phyloP scores from a whole-genome alignment of 2,797 vertebrate genomes.

The Cirrhinus mrigala region DNA sequence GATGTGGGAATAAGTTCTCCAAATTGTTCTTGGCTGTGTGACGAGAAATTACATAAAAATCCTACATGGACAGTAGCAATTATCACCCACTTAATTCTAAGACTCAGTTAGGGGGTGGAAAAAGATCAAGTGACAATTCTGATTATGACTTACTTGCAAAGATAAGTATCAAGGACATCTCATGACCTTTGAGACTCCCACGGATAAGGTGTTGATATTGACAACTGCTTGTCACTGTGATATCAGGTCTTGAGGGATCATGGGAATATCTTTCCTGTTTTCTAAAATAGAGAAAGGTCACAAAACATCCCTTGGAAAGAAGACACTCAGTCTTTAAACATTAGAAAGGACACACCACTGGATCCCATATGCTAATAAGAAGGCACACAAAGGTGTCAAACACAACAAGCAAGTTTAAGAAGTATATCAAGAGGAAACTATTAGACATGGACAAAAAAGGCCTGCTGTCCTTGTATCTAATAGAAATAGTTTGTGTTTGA shows the following conservation, averaged over 20 bases:
- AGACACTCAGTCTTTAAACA: slow-evolving; percentile 7
- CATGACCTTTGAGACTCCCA: neutral
- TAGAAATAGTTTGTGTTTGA: slow-evolving; percentile 13
- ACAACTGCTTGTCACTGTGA: neutral
- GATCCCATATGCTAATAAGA: neutral
- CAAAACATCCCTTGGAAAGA: slow-evolving; percentile 6
- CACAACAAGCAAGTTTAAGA: neutral
- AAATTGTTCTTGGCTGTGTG: neutral
- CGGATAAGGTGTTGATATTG: slow-evolving; percentile 1
- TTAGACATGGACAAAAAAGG: neutral
- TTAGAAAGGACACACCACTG: neutral
- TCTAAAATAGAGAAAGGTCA: slow-evolving; percentile 36
- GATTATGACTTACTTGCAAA: neutral
- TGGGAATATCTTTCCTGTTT: slow-evolving; percentile 10
- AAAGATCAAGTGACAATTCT: neutral
- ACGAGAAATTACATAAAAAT: neutral
- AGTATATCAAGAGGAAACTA: neutral
- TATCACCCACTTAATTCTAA: neutral
- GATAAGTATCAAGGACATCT: neutral
- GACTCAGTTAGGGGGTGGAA: neutral
- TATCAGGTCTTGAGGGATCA: slow-evolving; percentile 15
- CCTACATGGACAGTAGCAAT: neutral
- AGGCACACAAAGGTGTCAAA: neutral
- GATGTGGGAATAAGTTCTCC: neutral
- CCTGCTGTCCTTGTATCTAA: slow-evolving; percentile 4